A percentile compares a stretch with the other conserved stretches of the same genome.
Conservation (phyloP, 2,797 vertebrate genomes). For the Xenops minutus region DNA sequence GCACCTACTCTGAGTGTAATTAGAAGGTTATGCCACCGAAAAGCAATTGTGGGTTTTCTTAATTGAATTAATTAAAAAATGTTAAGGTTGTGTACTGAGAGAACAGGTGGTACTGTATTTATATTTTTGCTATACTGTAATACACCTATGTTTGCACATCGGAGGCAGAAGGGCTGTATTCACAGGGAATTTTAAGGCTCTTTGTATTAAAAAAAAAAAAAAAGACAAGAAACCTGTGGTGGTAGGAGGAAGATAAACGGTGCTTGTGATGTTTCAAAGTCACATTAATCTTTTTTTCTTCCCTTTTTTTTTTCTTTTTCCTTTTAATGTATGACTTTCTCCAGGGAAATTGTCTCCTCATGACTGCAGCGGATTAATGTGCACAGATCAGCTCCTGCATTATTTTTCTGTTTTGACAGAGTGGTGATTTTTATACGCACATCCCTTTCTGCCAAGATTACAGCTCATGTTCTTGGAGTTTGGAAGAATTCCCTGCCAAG, state of each 20-base stretch:
- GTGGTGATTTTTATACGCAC: constrained; percentile 41
- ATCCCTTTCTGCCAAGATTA: constrained; percentile 59
- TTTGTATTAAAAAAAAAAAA: neutral
- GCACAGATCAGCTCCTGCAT: constrained; percentile 61
- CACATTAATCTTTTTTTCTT: constrained; percentile 60
- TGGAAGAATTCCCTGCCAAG: constrained; percentile 39
- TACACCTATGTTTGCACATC: neutral
- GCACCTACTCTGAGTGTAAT: neutral
- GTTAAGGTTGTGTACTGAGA: neutral
- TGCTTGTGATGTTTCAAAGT: constrained; percentile 68
- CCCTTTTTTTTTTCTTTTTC: neutral
- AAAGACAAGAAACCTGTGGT: constrained; percentile 34
- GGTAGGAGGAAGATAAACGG: constrained; percentile 68
- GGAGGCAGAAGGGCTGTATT: neutral
- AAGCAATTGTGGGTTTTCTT: neutral
- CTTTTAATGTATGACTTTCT: constrained; percentile 69
- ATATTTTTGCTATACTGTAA: neutral
- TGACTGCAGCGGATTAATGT: constrained; percentile 64
- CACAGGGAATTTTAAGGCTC: constrained; percentile 33
- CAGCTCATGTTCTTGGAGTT: constrained; percentile 30
- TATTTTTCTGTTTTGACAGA: constrained; percentile 71
- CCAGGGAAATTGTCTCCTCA: constrained; percentile 64
- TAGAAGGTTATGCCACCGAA: neutral
- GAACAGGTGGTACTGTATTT: neutral
- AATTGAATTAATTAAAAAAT: constrained; percentile 4